Evolutionary conservation across 35 echinoderm and acorn worm species (phyloP).

Genomic region (Strongylocentrotus purpuratus): DNA sequence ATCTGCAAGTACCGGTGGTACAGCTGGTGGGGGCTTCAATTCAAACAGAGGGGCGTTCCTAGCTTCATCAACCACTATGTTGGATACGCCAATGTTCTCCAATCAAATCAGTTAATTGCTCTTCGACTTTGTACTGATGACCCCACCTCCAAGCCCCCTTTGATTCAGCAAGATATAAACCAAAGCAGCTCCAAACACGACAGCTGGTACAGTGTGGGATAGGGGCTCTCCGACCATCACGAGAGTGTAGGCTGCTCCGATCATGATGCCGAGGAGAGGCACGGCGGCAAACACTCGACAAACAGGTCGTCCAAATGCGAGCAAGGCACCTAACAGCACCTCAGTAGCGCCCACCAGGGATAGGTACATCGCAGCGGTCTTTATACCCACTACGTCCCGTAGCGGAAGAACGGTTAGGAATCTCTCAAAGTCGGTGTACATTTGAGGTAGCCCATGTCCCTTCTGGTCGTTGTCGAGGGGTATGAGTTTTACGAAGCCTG

Average conservation of each 20-base stretch:
- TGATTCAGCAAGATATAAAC: slow-evolving; percentile 19
- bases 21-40: too few species aligned
- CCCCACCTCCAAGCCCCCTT: neutral
- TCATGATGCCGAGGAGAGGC: slow-evolving; percentile 64
- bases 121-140: neutral
- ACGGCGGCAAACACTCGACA: slow-evolving; percentile 53
- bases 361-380: slow-evolving; percentile 65
- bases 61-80: neutral
- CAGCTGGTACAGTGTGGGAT: slow-evolving; percentile 14
- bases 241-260: slow-evolving; percentile 54
- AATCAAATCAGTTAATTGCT: neutral
- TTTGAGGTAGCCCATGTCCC: slow-evolving; percentile 5
- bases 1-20: too few species aligned
- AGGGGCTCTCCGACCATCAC: slow-evolving; percentile 48
- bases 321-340: slow-evolving; percentile 57
- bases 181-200: slow-evolving; percentile 36
- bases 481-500: neutral
- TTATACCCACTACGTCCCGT: neutral
- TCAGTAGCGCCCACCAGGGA: slow-evolving; percentile 60
- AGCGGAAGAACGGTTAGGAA: neutral
- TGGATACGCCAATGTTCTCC: neutral
- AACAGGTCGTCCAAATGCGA: slow-evolving; percentile 70
- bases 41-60: neutral
- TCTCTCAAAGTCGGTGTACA: neutral
- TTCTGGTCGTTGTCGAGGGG: slow-evolving; percentile 17